A percentile compares a stretch with the other conserved stretches of the same genome.
Conservation (phyloP, 2,113 vertebrate species). For the Nannospalax galili region DNA sequence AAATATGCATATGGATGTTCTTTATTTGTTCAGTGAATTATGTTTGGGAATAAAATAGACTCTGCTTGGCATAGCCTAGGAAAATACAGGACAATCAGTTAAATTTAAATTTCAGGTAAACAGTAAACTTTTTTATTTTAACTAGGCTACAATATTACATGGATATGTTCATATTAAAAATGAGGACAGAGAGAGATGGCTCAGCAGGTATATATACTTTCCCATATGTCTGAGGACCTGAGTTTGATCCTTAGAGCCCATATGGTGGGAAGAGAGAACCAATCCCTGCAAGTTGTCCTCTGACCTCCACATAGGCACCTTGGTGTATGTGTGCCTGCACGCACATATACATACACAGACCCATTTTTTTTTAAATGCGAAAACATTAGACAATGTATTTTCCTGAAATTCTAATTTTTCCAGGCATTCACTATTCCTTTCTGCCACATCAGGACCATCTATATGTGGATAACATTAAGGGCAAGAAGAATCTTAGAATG, state of each 20-base stretch:
- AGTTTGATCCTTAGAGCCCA: background rate
- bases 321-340: background rate
- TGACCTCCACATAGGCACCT: background rate
- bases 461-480: background rate
- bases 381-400: background rate
- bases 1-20: background rate
- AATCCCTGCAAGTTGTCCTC: background rate
- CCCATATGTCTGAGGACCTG: background rate
- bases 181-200: background rate
- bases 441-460: slow-evolving; percentile 3
- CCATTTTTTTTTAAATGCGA: background rate
- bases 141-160: background rate
- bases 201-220: background rate
- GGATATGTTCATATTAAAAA: background rate
- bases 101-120: background rate
- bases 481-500: background rate
- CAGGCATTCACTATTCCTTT: background rate
- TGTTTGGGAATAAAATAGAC: background rate
- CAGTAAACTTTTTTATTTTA: background rate
- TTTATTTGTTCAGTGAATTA: background rate
- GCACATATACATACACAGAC: background rate
- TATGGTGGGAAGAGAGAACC: background rate
- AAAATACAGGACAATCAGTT: background rate
- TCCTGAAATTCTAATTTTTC: background rate
- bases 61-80: background rate